Base-by-base conservation (phyloP, 2,797 vertebrate species). In the Cynodonichthys magdalenae region DNA sequence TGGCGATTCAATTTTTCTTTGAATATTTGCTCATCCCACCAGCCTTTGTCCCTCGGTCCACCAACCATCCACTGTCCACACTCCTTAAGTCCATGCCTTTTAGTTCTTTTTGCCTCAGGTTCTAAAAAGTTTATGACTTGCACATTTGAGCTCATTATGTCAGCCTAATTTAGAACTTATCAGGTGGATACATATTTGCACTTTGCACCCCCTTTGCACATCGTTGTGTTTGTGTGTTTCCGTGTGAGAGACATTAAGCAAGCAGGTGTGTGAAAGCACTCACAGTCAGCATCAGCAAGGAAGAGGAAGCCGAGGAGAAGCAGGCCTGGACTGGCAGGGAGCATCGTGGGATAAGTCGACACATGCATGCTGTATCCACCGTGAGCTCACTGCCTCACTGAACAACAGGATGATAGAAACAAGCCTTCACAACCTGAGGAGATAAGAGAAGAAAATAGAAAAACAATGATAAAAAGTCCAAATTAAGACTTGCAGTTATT, bases 231-330 rank as follows among this genome's bases (percentile, higher is more conserved):
- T 36, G 41, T 48, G 20, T 59, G 55, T 14, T 31, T 27, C 11
- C 2, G 31, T 55, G 45, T 44, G 48, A 3, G 24, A 52, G 46
- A 44, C 42, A 0, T 3, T 24, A 10, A 12, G 19, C 6, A 6
- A 19, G 39, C 49, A n/a, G 1, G 14, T 52, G 39, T n/a, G 59
- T 45, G 39, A 61, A 53, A 63, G 19, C 54, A 83, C 96, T 97
- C 92, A 98, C 96, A 95, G 92, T 98, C 95, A 60, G 96, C 96
- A 79, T 94, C 92, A 48, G 92, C 91, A 48, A 76, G 87, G 80
- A 96, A 90, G 47, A 96, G 87, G 90, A 96, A 90, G 87, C 93
- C 90, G 68, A 96, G 94, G 77, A 97, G 90, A 89, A 97, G 93
- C 92, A 95, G 91, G 92, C 94, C 28, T 55, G 89, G 94, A 85